Base-by-base conservation (phyloP, 2,113 vertebrate genomes). In the Cyprinodon variegatus region DNA sequence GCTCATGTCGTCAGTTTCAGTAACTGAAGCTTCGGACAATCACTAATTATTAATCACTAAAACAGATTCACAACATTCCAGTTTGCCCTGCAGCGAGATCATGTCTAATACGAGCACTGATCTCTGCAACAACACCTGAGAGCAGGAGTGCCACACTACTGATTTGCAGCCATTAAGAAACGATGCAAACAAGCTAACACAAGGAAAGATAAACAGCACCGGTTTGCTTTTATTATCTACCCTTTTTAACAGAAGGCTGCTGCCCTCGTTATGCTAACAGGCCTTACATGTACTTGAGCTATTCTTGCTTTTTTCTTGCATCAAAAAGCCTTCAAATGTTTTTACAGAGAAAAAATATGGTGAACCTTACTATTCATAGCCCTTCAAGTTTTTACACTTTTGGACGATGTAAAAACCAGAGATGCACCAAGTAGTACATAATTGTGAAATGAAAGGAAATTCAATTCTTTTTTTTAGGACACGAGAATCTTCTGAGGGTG, bases 1-100 rank as follows among this genome's bases (percentile, higher is more conserved):
- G 20, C 61, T 84, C 40, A 9, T 66, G 22, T 36, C 65, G 65
- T 75, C 43, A 71, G 20, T 67, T 46, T 73, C 39, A 74, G 53
- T 90, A 68, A 87, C 74, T 72, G 85, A 89, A 74, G 22, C 66
- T 63, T 4, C 57, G 65, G 91, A 93, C 90, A 88, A 92, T 93
- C 90, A 78, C 80, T 73, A 78, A 83, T 77, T 39, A 61, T 62
- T 53, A 61, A 65, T 85, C 68, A 68, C 59, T 80, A 38, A 71
- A 63, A 76, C 50, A 17, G 11, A 69, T 71, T 78, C 71, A 61
- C 67, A 86, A 91, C 92, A 93, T 93, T 93, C 94, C 92, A 89
- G 83, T 77, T 67, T 14, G 60, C 68, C 59, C 63, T 61, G 63
- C 22, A 22, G 61, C 64, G 63, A 14, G 6, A 57, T 15, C 50